Conservation (phyloP, 2,888 invertebrate genomes). For the Ectemnius lituratus region DNA sequence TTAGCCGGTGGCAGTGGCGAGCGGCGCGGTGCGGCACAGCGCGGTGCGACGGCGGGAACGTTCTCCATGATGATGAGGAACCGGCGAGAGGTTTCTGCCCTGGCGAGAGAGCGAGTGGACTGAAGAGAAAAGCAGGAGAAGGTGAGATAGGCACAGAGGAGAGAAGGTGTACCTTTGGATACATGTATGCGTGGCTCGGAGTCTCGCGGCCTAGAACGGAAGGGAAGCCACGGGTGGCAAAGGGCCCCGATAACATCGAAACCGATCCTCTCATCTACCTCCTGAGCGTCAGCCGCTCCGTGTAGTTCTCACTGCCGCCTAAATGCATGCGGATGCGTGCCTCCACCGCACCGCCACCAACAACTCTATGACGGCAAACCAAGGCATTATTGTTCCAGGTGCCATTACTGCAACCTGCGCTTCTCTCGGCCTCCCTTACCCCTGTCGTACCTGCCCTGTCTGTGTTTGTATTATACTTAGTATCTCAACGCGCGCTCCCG, state of each 20-base stretch:
- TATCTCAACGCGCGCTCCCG: background rate
- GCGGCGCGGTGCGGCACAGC: conserved; percentile 7
- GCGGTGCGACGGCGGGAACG: background rate
- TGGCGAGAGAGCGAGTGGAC: background rate
- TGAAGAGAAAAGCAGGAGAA: conserved; percentile 1
- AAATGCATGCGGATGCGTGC: conserved; percentile 57
- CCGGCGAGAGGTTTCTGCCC: background rate
- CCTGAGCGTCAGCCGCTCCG: conserved; percentile 41
- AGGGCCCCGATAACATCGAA: conserved; percentile 67
- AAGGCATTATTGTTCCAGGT: conserved; percentile 66
- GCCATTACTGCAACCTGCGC: conserved; percentile 64
- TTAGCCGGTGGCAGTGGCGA: conserved; percentile 25
- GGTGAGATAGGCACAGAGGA: conserved; percentile 1
- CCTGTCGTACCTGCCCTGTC: background rate
- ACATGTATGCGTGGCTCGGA: background rate
- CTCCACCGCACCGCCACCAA: conserved; percentile 41
- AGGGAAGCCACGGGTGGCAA: conserved; percentile 72
- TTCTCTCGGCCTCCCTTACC: background rate
- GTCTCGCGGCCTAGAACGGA: conserved; percentile 60
- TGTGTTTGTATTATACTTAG: too few relatives aligned
- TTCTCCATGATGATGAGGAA: background rate
- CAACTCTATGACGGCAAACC: conserved; percentile 64
- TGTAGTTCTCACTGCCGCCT: conserved; percentile 63
- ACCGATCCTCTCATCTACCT: conserved; percentile 68
- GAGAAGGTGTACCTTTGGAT: conserved; percentile 9